A percentile compares a stretch with the other conserved stretches of the same genome.
phyloP scores from a whole-genome alignment of 2,888 invertebrate species.

The Heliconius sara region DNA sequence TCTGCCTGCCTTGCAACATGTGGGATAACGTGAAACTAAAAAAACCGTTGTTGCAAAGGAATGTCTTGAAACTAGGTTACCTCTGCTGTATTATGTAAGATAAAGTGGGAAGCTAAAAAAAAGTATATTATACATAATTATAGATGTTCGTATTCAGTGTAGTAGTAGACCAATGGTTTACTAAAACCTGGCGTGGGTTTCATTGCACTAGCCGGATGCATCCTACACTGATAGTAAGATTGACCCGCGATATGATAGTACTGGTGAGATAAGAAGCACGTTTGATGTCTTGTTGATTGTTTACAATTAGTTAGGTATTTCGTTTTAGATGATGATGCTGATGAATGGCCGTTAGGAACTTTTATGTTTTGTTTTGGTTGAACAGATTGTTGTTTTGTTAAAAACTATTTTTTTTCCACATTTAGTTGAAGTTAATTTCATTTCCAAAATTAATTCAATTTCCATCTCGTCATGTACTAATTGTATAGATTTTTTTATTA shows the following conservation, averaged over 20 bases:
- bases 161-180: background rate
- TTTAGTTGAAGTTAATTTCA: too few species aligned
- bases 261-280: slow-evolving; percentile 3
- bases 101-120: too few species aligned
- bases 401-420: too few species aligned
- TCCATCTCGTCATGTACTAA: too few species aligned
- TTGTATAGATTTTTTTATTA: too few species aligned
- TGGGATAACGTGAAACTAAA: too few species aligned
- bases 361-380: background rate
- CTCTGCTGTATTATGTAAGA: too few species aligned
- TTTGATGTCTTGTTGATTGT: slow-evolving; percentile 16
- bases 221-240: slow-evolving; percentile 16
- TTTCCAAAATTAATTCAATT: too few species aligned
- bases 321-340: background rate
- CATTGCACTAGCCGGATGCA: slow-evolving; percentile 19
- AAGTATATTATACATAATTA: background rate
- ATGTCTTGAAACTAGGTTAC: too few species aligned
- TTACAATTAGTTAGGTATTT: slow-evolving; percentile 7
- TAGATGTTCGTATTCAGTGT: background rate
- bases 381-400: background rate
- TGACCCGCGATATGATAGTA: slow-evolving; percentile 15
- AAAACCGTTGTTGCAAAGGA: too few species aligned
- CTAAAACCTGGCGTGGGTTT: background rate
- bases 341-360: background rate
- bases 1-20: too few species aligned